phyloP scores from a whole-genome alignment of 2,888 invertebrate genomes.

The Drosophila meridionalis region DNA sequence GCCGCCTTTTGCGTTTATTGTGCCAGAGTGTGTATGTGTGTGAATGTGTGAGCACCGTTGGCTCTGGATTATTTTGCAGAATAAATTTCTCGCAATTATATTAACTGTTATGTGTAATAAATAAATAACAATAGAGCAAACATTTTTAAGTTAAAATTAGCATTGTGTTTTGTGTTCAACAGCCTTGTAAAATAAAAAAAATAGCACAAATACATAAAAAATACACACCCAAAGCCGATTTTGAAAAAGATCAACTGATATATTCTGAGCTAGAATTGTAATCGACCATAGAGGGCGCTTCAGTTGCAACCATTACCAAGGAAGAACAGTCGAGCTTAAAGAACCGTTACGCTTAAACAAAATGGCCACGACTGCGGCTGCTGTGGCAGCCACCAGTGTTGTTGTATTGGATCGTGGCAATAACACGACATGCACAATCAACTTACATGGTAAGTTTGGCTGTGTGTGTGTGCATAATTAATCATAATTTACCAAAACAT shows the following conservation, averaged over 20 bases:
- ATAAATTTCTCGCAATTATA: conserved; percentile 62
- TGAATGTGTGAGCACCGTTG: conserved; percentile 43
- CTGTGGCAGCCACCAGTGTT: conserved; percentile 95
- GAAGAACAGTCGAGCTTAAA: conserved; percentile 28
- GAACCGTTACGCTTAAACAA: conserved; percentile 62
- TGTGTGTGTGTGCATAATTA: conserved; percentile 54
- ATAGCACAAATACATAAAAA: not conserved
- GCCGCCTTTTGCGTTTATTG: conserved; percentile 43
- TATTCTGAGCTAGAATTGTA: conserved; percentile 6
- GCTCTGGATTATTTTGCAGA: conserved; percentile 62
- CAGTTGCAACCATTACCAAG: not conserved
- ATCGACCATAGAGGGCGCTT: conserved; percentile 20
- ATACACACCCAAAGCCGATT: conserved; percentile 12
- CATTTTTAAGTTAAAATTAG: conserved; percentile 27
- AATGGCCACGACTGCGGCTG: conserved; percentile 87
- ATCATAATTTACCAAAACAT: conserved; percentile 73
- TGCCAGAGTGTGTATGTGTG: conserved; percentile 33
- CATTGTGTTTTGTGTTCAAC: conserved; percentile 50
- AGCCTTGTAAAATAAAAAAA: conserved; percentile 22
- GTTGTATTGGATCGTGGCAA: conserved; percentile 96
- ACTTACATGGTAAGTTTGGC: conserved; percentile 94
- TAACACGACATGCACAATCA: conserved; percentile 98
- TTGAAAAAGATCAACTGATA: conserved; percentile 1
- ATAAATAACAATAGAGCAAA: conserved; percentile 15
- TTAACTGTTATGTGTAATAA: conserved; percentile 27